Conservation (phyloP, 2,113 vertebrate species). For the Lagopus leucura region DNA sequence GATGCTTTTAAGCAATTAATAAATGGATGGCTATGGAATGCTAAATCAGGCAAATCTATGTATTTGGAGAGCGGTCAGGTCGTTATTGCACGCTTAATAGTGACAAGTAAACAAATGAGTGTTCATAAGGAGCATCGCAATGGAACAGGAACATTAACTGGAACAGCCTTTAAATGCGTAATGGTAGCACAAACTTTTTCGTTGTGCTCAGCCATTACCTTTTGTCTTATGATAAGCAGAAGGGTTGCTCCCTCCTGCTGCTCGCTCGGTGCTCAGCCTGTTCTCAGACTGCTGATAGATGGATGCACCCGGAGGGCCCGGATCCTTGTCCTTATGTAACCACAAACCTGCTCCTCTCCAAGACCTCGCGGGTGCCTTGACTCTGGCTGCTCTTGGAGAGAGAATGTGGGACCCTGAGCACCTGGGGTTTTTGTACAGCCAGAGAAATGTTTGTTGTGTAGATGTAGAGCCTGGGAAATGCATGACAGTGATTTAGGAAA, state of each 20-base stretch:
- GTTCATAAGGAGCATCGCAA: neutral
- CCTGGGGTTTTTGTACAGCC: neutral
- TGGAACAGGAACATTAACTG: neutral
- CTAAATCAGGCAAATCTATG: neutral
- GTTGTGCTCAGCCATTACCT: neutral
- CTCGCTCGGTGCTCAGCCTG: neutral
- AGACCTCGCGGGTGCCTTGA: neutral
- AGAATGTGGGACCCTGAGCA: neutral
- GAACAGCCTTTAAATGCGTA: conserved; percentile 21
- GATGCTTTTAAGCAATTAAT: conserved; percentile 66
- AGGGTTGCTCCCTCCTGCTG: neutral
- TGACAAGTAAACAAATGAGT: conserved; percentile 39
- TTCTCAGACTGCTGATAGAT: neutral
- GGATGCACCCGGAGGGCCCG: neutral
- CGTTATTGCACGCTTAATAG: neutral
- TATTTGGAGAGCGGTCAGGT: neutral
- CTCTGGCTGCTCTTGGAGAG: neutral
- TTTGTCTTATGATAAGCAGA: neutral
- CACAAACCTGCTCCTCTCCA: neutral
- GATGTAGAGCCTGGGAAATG: neutral
- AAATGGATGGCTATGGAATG: conserved; percentile 29
- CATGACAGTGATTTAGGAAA: neutral
- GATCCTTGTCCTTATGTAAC: conserved; percentile 44
- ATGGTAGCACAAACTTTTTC: conserved; percentile 42
- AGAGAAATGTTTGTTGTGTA: neutral